Evolutionary conservation across 2,113 vertebrate species (phyloP).

Genomic region (Butorides virescens): DNA sequence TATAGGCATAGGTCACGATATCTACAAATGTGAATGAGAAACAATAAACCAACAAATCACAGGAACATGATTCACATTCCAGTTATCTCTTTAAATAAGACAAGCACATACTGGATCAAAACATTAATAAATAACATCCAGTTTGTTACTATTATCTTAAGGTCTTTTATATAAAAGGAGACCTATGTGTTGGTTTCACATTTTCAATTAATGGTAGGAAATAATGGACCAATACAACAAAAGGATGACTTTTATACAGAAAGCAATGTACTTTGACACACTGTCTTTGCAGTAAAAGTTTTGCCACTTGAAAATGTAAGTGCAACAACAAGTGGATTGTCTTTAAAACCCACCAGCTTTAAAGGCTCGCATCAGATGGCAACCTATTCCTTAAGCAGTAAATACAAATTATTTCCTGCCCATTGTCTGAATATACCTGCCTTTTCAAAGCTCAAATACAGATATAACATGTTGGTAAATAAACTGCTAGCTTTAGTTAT

Average conservation of each 20-base stretch:
- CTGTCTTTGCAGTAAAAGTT: conserved; percentile 65
- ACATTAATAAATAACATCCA: conserved; percentile 90
- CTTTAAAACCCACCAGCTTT: conserved; percentile 66
- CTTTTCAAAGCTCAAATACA: background rate
- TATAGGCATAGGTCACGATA: conserved; percentile 83
- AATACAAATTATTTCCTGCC: conserved; percentile 27
- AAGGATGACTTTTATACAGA: conserved; percentile 60
- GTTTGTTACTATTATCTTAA: conserved; percentile 83
- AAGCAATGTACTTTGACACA: conserved; percentile 69
- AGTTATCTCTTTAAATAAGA: conserved; percentile 87
- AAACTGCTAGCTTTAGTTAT: background rate
- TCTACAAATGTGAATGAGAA: conserved; percentile 83
- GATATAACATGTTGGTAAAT: background rate
- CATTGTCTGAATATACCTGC: background rate
- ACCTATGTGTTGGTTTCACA: conserved; percentile 69
- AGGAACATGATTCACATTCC: conserved; percentile 86
- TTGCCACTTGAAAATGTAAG: conserved; percentile 69
- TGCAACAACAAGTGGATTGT: conserved; percentile 75
- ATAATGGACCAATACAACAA: conserved; percentile 68
- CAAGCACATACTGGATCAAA: conserved; percentile 91
- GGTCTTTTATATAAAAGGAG: conserved; percentile 73
- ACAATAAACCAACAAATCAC: conserved; percentile 80
- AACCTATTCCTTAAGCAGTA: conserved; percentile 19
- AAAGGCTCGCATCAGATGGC: conserved; percentile 48
- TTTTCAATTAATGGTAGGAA: conserved; percentile 72